Evolutionary conservation across 2,888 invertebrate species (phyloP), one percentile per base, ranked within the genome.

Genomic region (Sussaba pulchella): DNA sequence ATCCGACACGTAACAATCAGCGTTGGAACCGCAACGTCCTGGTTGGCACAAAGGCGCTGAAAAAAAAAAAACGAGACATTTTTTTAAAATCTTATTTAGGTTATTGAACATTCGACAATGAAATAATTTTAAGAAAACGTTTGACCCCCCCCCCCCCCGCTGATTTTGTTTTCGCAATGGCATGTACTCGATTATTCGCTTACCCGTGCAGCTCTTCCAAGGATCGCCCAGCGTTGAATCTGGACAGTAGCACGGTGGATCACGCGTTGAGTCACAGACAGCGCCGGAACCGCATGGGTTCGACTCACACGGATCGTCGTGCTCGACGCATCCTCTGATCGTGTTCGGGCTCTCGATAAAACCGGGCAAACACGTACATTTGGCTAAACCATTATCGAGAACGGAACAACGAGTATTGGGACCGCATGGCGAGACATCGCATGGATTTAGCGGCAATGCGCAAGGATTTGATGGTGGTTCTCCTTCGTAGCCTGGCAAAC

Each of bases 271-370:
- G 92, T 97, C 97, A 88, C 97, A 97, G 45, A 95, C 93, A 52
- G 97, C 97, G 57, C 96, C 96, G 24, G 93, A 91, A 21, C 97
- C 97, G 87, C 97, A 97, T 5, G 95, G 96, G 88, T 96, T 97
- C 1, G 97, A 96, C 87, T 96, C 96, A 87, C 98, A 98, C 6
- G 96, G 96, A 91, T 97, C 96, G 75, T 94, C 93, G 80, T 95
- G 95, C 90, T 96, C 96, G 5, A 97, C 93, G 86, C 98, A 98
- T 52, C 97, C 98, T 89, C 97, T 94, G 50, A 98, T 95, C 0
- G 98, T 98, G 88, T 98, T 97, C 0, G 97, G 97, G 91, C 96
- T 97, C 93, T 97, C 98, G 43, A 97, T 94, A 90, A 95, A 97
- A 17, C 97, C 97, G 57, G 95, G 94, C 76, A 96, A 92, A 89